Conservation (phyloP, 2,797 vertebrate species). For the Catamblyrhynchus diadema region DNA sequence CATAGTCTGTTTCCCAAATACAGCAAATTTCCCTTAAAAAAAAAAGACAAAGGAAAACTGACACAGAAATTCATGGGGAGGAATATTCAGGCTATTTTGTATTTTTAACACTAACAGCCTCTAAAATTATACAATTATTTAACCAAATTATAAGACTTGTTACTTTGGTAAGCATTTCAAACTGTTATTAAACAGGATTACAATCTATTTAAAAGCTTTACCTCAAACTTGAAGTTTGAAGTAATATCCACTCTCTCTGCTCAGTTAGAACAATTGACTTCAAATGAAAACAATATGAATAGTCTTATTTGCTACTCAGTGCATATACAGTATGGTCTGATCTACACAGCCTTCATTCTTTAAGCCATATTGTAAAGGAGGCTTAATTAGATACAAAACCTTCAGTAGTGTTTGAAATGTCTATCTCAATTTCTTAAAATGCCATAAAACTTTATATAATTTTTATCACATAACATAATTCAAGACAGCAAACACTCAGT, state of each 20-base stretch:
- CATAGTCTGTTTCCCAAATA: not conserved
- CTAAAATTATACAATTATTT: not conserved
- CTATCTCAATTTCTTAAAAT: not conserved
- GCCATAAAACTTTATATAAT: not conserved
- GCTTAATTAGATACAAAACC: not conserved
- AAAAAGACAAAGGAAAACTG: not conserved
- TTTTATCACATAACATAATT: not conserved
- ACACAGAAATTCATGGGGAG: not conserved
- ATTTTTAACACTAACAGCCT: not conserved
- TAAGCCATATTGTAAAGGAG: not conserved
- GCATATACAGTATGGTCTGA: not conserved
- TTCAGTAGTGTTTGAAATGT: not conserved
- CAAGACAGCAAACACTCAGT: not conserved
- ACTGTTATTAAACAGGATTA: not conserved
- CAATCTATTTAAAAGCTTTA: not conserved
- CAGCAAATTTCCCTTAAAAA: not conserved
- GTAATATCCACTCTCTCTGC: not conserved
- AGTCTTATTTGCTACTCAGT: not conserved
- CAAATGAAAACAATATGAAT: not conserved
- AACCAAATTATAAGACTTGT: not conserved
- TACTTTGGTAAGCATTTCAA: not conserved
- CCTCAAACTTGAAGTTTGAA: not conserved
- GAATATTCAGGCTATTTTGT: not conserved
- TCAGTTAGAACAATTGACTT: not conserved
- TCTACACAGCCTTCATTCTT: not conserved